Conservation (phyloP, 2,888 invertebrate species). For the Cheilosia grossa region DNA sequence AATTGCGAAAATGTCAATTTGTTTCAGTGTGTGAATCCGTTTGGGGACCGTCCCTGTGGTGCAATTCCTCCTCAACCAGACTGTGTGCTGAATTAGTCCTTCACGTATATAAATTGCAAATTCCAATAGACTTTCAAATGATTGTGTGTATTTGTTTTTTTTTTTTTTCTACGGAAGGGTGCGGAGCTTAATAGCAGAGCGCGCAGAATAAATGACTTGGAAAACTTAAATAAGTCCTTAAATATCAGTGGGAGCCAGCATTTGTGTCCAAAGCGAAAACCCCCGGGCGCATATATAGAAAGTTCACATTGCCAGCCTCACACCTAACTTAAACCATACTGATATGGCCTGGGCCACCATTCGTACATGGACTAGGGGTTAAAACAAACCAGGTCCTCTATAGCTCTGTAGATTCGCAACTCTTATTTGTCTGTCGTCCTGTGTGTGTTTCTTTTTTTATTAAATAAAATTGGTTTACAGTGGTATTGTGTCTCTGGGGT, state of each 20-base stretch:
- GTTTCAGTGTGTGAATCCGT: slow-evolving; percentile 65
- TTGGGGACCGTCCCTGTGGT: slow-evolving; percentile 30
- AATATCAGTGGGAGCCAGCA: slow-evolving; percentile 60
- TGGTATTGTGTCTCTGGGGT: slow-evolving; percentile 44
- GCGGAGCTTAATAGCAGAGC: slow-evolving; percentile 50
- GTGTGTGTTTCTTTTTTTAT: slow-evolving; percentile 40
- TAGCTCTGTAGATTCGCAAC: slow-evolving; percentile 36
- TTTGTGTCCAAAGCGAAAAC: slow-evolving; percentile 37
- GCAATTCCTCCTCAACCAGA: slow-evolving; percentile 33
- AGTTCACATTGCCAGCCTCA: slow-evolving; percentile 51
- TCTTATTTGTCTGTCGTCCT: slow-evolving; percentile 49
- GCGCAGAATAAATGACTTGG: slow-evolving; percentile 59
- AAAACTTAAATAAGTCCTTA: slow-evolving; percentile 71
- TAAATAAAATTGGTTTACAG: slow-evolving; percentile 68
- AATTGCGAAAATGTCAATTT: slow-evolving; percentile 71
- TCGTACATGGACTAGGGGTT: slow-evolving; percentile 26
- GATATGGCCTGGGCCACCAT: background rate
- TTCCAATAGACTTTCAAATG: slow-evolving; percentile 62
- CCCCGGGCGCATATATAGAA: slow-evolving; percentile 15
- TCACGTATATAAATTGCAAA: slow-evolving; percentile 58
- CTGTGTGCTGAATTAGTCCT: slow-evolving; percentile 31
- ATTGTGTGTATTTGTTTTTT: slow-evolving; percentile 26
- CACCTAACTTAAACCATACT: slow-evolving; percentile 38
- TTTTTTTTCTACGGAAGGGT: slow-evolving; percentile 32
- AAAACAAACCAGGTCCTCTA: slow-evolving; percentile 47